Evolutionary conservation across 2,888 invertebrate species (phyloP).

Genomic region (Apamea epomidion): DNA sequence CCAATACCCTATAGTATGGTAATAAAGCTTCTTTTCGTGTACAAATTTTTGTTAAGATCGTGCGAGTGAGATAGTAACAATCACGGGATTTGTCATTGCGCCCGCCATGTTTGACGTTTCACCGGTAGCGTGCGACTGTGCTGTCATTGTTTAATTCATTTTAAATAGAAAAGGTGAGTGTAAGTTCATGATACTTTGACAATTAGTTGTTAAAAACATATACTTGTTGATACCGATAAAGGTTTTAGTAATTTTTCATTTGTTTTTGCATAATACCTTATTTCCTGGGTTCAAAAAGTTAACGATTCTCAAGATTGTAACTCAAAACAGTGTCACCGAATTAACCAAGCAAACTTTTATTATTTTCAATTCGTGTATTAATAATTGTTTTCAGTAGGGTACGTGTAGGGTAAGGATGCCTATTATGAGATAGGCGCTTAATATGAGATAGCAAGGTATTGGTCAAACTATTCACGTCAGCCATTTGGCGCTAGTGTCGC

Average conservation of each 20-base stretch:
- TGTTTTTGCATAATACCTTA: conserved; percentile 12
- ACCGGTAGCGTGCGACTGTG: conserved; percentile 17
- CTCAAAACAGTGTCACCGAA: conserved; percentile 22
- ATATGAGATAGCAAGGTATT: too few species aligned
- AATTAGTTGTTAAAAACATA: too few species aligned
- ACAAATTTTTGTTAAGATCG: conserved; percentile 19
- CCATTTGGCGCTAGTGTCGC: too few species aligned
- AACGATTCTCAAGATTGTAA: conserved; percentile 28
- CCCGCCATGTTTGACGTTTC: conserved; percentile 11
- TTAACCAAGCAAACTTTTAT: conserved; percentile 18
- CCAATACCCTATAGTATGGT: not conserved
- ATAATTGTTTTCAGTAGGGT: conserved; percentile 15
- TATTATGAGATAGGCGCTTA: too few species aligned
- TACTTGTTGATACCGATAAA: too few species aligned
- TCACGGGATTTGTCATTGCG: conserved; percentile 14
- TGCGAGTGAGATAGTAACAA: conserved; percentile 23
- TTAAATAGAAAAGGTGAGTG: conserved; percentile 10
- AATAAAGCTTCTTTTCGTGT: conserved; percentile 13
- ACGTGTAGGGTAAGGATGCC: too few species aligned
- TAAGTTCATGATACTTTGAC: not conserved
- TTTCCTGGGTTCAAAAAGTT: conserved; percentile 23
- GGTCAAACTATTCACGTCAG: too few species aligned
- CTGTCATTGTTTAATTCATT: conserved; percentile 15
- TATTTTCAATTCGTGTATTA: conserved; percentile 19
- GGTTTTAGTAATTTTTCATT: not conserved